phyloP scores from a whole-genome alignment of 92 coral and sea anemone species.

The Actinernus sp. region DNA sequence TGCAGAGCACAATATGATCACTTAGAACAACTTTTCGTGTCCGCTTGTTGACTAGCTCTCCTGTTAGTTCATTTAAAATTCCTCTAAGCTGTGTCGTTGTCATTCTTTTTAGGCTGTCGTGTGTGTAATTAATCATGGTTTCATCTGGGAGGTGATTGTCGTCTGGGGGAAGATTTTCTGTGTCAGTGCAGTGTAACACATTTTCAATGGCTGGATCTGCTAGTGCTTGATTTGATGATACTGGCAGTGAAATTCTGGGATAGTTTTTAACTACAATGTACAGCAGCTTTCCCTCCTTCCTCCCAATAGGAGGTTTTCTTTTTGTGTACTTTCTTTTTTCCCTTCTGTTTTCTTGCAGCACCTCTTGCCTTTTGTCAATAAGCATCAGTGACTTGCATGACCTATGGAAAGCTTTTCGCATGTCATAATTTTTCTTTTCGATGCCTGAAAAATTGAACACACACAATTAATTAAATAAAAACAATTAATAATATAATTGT shows the following conservation, averaged over 20 bases:
- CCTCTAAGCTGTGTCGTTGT: slow-evolving; percentile 14
- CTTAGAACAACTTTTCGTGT: too few relatives aligned
- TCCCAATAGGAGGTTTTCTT: slow-evolving; percentile 14
- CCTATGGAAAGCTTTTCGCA: slow-evolving; percentile 17
- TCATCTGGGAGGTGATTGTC: slow-evolving; percentile 3
- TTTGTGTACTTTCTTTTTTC: slow-evolving; percentile 14
- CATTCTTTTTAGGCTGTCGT: slow-evolving; percentile 20
- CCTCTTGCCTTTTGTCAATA: slow-evolving; percentile 17
- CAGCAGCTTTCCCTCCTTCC: slow-evolving; percentile 38
- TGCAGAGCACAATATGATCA: too few relatives aligned
- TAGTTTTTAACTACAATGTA: slow-evolving; percentile 31
- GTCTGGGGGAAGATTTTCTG: too few relatives aligned
- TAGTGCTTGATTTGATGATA: too few relatives aligned
- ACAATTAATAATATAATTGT: neutral
- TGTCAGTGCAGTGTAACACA: slow-evolving; percentile 4
- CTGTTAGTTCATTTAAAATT: slow-evolving; percentile 13
- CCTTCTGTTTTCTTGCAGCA: slow-evolving; percentile 3
- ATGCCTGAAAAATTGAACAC: neutral
- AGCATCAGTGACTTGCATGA: slow-evolving; percentile 16
- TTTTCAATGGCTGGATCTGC: slow-evolving; percentile 9
- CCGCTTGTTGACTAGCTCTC: too few relatives aligned
- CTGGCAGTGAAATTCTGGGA: slow-evolving; percentile 27
- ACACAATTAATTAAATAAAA: neutral
- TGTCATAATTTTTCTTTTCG: slow-evolving; percentile 19
- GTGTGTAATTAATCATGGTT: slow-evolving; percentile 5